phyloP scores from a whole-genome alignment of 2,888 invertebrate genomes.

The Eupithecia pulchellata region DNA sequence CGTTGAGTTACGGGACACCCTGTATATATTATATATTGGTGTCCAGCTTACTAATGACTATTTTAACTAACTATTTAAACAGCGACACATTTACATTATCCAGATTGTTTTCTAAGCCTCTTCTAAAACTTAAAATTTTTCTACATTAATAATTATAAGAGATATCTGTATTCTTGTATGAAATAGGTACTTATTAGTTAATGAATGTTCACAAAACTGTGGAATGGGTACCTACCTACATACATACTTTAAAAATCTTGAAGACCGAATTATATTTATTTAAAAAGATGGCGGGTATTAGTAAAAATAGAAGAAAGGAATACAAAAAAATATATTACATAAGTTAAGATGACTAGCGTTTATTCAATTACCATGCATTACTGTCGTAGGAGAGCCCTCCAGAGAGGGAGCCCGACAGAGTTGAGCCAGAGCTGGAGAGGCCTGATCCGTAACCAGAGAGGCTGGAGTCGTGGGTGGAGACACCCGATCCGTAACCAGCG shows the following conservation, averaged over 20 bases:
- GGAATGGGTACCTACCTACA: too few relatives aligned
- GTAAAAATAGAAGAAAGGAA: not conserved
- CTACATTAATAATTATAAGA: not conserved
- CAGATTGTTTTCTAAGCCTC: not conserved
- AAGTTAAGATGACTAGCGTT: slow-evolving; percentile 18
- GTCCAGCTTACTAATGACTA: too few relatives aligned
- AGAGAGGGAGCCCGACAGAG: not conserved
- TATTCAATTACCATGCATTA: slow-evolving; percentile 24
- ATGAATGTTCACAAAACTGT: too few relatives aligned
- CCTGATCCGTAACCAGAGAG: not conserved
- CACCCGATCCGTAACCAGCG: not conserved
- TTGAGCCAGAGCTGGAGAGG: not conserved
- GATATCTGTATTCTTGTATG: not conserved
- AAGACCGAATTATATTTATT: too few relatives aligned
- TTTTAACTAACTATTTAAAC: not conserved
- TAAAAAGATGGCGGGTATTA: not conserved
- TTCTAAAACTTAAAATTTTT: not conserved
- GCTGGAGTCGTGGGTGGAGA: not conserved
- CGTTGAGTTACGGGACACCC: too few relatives aligned
- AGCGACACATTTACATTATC: not conserved
- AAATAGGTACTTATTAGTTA: too few relatives aligned
- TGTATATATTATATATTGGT: too few relatives aligned
- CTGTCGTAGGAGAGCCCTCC: not conserved
- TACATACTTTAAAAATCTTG: too few relatives aligned
- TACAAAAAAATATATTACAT: slow-evolving; percentile 1